Base-by-base conservation (phyloP, 2,797 vertebrate genomes). In the Tragelaphus eurycerus region DNA sequence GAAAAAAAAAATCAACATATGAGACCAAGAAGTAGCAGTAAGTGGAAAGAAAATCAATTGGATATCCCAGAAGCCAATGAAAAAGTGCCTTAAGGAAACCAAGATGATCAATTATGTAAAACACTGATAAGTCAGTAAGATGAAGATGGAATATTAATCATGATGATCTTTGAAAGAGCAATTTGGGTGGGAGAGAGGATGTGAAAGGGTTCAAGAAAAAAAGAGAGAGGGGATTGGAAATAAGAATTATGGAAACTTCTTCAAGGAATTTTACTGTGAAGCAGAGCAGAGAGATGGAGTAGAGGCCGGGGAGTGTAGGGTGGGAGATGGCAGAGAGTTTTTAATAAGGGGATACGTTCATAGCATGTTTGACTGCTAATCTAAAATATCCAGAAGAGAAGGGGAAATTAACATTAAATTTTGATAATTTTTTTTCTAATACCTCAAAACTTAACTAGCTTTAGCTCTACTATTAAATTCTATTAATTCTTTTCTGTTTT, bases 381-480 rank as follows among this genome's bases (percentile, higher is more conserved):
- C 31, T 60, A 60, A 97, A 57, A 46, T 76, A 82, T 57, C 3
- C 5, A 64, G 54, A 82, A 34, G 60, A 46, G 14, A 25, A 23
- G 34, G 31, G 12, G 25, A 57, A n/a, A 76, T 38, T 34, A 67
- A 54, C 23, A 86, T 50, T 82, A 78, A 46, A 16, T 57, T 74
- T 21, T 81, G 59, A 23, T 91, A 3, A 29, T 90, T 91, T 90
- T 86, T 86, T 86, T 84, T 55, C 50, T 31, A 87, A 62, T 50
- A 62, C 71, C 71, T 74, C 71, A 43, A 74, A 74, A 12, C 34
- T 74, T 74, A 88, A 76, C 27, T 25, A 91, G 29, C 90, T 64
- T 86, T 43, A 54, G 71, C 89, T 97, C 31, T 92, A 38, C 55
- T 83, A 43, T 59, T 31, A 95, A 83, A 94, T 78, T 29, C 13